Evolutionary conservation across 2,888 invertebrate species (phyloP), one percentile per base, ranked within the genome.

Genomic region (Nomada ruficornis): DNA sequence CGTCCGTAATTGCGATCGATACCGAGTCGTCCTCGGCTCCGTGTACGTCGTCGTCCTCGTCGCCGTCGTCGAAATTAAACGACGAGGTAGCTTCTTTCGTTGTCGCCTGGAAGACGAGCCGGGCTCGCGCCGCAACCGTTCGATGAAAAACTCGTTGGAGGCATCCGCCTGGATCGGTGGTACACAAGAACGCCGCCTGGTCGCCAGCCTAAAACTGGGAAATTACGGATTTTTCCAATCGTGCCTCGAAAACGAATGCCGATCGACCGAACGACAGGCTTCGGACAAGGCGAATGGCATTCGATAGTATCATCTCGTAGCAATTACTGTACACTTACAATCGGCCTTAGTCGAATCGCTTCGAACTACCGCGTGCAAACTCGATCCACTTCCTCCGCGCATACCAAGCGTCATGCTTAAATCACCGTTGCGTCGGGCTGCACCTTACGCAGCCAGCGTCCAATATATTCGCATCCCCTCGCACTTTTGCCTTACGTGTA

Each of bases 1-100:
- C 70, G 71, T 63, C 81, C 69, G 86, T 88, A 89, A 89, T 89
- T 89, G 88, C 88, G 82, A 89, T 89, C 89, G 87, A 89, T 89
- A 89, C 86, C 82, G 80, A 71, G 80, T 63, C 80, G 67, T 76
- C 63, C 26, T 47, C 68, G 57, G 29, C 52, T 29, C 59, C 18
- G 20, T 54, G 36, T 0, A 36, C 36, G 36, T 57, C 57, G 44
- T 54, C 76, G 44, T 52, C 55, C 23, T 67, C 78, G 74, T 59
- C 77, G 63, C 81, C 87, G 80, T 60, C 80, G 52, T 86, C 90
- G 86, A 89, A 88, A 89, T 89, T 87, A 84, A 89, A 87, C 82
- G 88, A 77, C 83, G 71, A 60, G 26, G 42, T 26, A 57, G 72
- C 67, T 86, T 84, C 88, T 87, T 88, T 79, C 77, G 68, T 62